phyloP scores from a whole-genome alignment of 2,888 invertebrate genomes.

The Sarcophaga subvicina region DNA sequence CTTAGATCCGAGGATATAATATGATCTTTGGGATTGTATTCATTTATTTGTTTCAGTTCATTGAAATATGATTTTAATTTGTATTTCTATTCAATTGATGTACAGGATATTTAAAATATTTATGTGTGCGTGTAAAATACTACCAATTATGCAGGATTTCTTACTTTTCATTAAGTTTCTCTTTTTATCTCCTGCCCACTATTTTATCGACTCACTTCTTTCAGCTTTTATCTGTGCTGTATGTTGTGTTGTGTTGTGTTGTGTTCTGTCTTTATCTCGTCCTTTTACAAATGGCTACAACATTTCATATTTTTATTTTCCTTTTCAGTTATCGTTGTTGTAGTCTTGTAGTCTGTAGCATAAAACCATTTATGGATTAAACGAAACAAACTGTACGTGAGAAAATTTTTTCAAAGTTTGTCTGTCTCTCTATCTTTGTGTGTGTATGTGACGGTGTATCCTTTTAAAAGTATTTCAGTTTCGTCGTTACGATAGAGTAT shows the following conservation, averaged over 20 bases:
- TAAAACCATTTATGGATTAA: constrained; percentile 65
- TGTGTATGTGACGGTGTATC: neutral
- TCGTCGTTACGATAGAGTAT: neutral
- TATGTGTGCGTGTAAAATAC: no score
- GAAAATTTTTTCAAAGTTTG: constrained; percentile 52
- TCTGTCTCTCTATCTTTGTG: neutral
- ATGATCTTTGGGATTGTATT: no score
- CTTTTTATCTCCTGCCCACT: neutral
- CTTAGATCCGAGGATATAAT: no score
- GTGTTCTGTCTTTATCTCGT: neutral
- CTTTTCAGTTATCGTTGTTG: neutral
- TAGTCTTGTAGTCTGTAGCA: neutral
- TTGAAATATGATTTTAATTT: no score
- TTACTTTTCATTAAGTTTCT: no score
- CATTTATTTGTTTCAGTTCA: no score
- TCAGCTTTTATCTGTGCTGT: neutral
- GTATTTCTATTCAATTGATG: no score
- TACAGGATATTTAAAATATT: no score
- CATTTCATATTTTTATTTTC: constrained; percentile 20
- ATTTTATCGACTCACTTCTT: no score
- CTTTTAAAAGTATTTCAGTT: no score
- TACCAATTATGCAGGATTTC: no score
- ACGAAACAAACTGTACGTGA: constrained; percentile 73
- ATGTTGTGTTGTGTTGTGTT: neutral
- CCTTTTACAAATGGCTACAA: neutral